phyloP scores from a whole-genome alignment of 2,888 invertebrate genomes.

The Oxystoma pomonae region DNA sequence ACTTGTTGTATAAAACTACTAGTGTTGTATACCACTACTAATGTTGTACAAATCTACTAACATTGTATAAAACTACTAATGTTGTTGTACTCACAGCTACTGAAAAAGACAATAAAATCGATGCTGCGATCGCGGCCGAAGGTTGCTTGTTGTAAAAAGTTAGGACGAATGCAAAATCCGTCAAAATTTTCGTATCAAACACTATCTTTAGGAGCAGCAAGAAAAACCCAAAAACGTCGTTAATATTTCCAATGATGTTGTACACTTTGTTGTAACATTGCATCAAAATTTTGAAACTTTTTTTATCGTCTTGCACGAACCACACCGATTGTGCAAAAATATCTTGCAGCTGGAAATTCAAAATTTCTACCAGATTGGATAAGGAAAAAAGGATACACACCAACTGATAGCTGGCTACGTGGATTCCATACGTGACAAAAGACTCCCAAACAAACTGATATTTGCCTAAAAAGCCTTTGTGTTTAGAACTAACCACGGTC shows the following conservation, averaged over 20 bases:
- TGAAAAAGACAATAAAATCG: no score
- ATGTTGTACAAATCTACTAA: neutral
- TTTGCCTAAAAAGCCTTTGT: no score
- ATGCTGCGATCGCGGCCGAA: neutral
- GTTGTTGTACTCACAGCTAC: no score
- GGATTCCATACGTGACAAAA: no score
- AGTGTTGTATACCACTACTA: neutral
- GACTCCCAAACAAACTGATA: neutral
- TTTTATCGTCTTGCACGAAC: neutral
- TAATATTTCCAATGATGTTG: neutral
- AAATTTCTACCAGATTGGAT: neutral
- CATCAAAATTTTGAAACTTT: neutral
- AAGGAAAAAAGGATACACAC: neutral
- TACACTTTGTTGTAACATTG: neutral
- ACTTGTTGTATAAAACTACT: neutral
- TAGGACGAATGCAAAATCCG: neutral
- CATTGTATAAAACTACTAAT: no score
- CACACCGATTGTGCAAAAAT: neutral
- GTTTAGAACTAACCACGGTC: neutral
- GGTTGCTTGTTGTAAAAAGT: neutral
- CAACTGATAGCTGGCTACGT: neutral
- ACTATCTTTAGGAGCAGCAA: neutral
- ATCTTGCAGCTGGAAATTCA: neutral
- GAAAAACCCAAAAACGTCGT: neutral
- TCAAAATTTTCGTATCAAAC: neutral